phyloP scores from a whole-genome alignment of 1,140 invertebrate species.

The Drosophila ficusphila region DNA sequence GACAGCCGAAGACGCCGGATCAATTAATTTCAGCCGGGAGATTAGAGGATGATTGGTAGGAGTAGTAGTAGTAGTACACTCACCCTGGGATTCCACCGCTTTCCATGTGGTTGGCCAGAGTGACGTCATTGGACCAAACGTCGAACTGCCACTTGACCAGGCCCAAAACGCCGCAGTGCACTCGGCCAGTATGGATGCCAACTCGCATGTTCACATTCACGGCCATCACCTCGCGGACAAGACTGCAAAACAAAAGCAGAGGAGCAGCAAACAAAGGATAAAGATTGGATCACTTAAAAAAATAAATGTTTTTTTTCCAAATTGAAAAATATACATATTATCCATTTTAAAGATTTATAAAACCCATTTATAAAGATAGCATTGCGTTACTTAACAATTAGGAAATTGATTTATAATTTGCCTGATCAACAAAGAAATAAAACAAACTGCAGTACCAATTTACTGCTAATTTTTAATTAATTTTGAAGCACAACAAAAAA shows the following conservation, averaged over 20 bases:
- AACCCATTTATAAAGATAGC: no score
- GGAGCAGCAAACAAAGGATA: not conserved
- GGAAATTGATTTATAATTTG: no score
- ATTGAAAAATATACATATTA: no score
- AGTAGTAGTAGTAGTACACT: no score
- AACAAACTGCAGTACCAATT: no score
- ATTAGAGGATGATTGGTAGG: no score
- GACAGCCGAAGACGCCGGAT: conserved; percentile 16
- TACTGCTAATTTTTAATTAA: no score
- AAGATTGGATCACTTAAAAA: not conserved
- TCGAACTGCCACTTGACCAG: conserved; percentile 92
- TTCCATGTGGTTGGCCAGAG: conserved; percentile 98
- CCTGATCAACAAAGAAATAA: no score
- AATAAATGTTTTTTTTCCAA: no score
- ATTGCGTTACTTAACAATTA: no score
- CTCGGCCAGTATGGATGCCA: conserved; percentile 96
- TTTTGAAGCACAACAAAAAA: no score
- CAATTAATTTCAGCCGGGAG: conserved; percentile 31
- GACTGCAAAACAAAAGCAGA: conserved; percentile 85
- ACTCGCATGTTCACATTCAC: conserved; percentile 98
- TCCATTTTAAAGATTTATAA: no score
- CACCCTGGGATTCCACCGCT: conserved; percentile 96
- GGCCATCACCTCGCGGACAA: conserved; percentile 94
- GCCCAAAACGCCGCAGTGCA: conserved; percentile 97
- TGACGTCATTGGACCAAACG: conserved; percentile 98